Evolutionary conservation across 2,113 vertebrate genomes (phyloP), one percentile per base, ranked within the genome.

Genomic region (Muntiacus reevesi): DNA sequence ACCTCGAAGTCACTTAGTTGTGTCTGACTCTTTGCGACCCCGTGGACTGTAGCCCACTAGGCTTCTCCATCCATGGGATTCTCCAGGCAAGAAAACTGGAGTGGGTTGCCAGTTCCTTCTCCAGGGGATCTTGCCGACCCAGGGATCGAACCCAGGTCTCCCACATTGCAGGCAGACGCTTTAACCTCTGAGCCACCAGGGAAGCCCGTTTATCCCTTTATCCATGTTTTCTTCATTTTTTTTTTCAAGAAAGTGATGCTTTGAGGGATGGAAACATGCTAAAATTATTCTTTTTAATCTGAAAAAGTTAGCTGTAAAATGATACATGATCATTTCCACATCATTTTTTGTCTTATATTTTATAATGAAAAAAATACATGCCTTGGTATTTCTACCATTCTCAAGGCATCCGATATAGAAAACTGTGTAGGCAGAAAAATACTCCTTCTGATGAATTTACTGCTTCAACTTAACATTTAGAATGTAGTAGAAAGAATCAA

Each of bases 241-340:
- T 98, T 86, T 95, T 96, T 86, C 64, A 98, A 97, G 94, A 95
- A 54, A 97, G 74, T 40, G 43, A 87, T 36, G 6, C 96, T 97
- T 97, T 97, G 91, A 47, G 47, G 67, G 40, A 97, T 96, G 85
- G 74, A 97, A 97, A 96, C 55, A 89, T 92, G 89, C 60, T 84
- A 97, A 98, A 98, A 98, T 88, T 96, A 78, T 64, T 67, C 87
- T 93, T 97, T 98, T 95, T 33, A 79, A 55, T 17, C 2, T 89
- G 47, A 59, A 87, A 97, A 95, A 98, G 93, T 62, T 93, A 87
- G 84, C 96, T 90, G 64, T 87, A 62, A 94, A 83, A 89, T 93
- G 94, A 86, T 95, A 97, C 94, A 95, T 78, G 84, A 64, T 93
- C 40, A 28, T 89, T 86, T 60, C 47, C 15, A 36, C 47, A 67